A percentile compares a stretch with the other conserved stretches of the same genome.
phyloP scores from a whole-genome alignment of 1,140 invertebrate species.

The Ips typographus region DNA sequence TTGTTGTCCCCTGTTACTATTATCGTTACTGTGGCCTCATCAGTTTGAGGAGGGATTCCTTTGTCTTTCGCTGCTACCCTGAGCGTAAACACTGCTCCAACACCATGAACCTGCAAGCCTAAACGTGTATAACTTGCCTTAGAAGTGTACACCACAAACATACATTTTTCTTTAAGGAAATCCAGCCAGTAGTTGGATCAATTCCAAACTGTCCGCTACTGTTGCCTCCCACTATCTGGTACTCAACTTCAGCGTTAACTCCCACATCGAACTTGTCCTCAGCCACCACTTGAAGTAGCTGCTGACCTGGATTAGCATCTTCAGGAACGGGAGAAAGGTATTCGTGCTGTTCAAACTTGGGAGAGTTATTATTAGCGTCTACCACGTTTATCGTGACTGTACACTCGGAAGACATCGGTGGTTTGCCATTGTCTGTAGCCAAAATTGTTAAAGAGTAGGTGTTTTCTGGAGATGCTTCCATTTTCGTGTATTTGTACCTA shows the following conservation, averaged over 20 bases:
- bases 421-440: conserved; percentile 91
- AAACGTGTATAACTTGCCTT: neutral
- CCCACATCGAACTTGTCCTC: conserved; percentile 78
- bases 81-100: conserved; percentile 67
- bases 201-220: conserved; percentile 76
- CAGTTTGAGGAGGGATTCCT: conserved; percentile 80
- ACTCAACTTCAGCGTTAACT: conserved; percentile 85
- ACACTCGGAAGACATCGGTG: conserved; percentile 83
- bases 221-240: conserved; percentile 76
- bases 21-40: conserved; percentile 71
- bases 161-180: conserved; percentile 66
- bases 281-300: conserved; percentile 72
- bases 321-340: conserved; percentile 84
- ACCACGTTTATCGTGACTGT: conserved; percentile 85
- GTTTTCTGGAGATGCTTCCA: conserved; percentile 82
- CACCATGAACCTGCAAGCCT: conserved; percentile 49
- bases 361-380: conserved; percentile 87
- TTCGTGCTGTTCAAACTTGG: conserved; percentile 71
- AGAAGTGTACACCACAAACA: neutral
- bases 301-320: conserved; percentile 68
- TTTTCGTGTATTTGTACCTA: conserved; percentile 74
- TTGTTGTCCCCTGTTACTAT: conserved; percentile 85
- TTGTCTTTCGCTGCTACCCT: conserved; percentile 76
- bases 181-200: conserved; percentile 74
- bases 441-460: conserved; percentile 80